Percentiles rank a stretch among this genome's conserved stretches.
These are phyloP conservation scores for Apogon talboti DNA, from an alignment of 2,797 vertebrate genomes.

Conservation along the genomic window DNA sequence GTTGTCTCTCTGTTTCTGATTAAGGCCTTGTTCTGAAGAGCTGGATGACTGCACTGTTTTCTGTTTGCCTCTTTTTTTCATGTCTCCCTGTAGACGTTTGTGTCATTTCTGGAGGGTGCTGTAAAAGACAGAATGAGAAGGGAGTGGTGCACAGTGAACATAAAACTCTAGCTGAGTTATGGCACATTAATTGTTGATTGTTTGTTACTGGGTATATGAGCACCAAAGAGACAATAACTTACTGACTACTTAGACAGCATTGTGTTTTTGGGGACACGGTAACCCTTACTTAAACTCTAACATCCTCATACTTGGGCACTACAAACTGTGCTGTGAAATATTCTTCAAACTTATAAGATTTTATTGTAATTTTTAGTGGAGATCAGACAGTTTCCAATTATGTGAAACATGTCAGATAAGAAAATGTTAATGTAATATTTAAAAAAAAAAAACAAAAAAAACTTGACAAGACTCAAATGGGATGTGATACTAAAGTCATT, in stretches of 20 bases:
- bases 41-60: constrained; percentile 65
- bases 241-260: background rate
- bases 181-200: constrained; percentile 47
- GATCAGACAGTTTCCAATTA: background rate
- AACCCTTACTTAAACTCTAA: background rate
- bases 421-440: background rate
- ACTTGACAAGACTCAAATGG: background rate
- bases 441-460: too few species aligned
- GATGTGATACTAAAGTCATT: background rate
- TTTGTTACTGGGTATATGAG: constrained; percentile 32
- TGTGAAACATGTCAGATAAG: background rate
- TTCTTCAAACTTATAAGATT: background rate
- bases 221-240: constrained; percentile 12
- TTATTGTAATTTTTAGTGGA: background rate
- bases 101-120: constrained; percentile 65
- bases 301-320: background rate
- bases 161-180: constrained; percentile 59
- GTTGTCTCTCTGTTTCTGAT: constrained; percentile 72
- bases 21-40: constrained; percentile 58
- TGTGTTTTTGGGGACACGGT: constrained; percentile 6
- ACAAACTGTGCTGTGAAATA: background rate
- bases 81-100: constrained; percentile 58
- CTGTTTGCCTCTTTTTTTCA: constrained; percentile 61
- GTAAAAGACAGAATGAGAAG: constrained; percentile 42
- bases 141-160: constrained; percentile 42